Base-by-base conservation (phyloP, 2,113 vertebrate genomes). In the Electrona antarctica region DNA sequence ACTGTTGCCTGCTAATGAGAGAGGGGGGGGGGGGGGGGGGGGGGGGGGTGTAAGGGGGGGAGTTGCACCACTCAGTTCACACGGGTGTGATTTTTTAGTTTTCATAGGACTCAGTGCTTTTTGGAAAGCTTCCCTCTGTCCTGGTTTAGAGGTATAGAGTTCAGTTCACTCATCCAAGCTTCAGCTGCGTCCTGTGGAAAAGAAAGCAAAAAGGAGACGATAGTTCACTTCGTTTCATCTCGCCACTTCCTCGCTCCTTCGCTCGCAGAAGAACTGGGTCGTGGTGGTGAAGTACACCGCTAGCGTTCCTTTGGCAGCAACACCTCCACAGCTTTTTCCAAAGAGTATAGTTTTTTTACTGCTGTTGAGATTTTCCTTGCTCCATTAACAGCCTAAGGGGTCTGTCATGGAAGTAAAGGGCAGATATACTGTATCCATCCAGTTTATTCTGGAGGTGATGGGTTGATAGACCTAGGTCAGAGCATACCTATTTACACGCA, bases 221-320 rank as follows among this genome's bases (percentile, higher is more conserved):
- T 1, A 13, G 4, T n/a, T 56, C 54, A 13, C 12, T 56, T 1
- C 54, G 7, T 14, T 71, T 59, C 29, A 49, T 13, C 50, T 79
- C 62, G 60, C 61, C 50, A 49, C 64, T 72, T 64, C 47, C 8
- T 63, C 52, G 68, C 69, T 76, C 78, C 76, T 76, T 80, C 59
- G 0, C 67, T 66, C 78, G 54, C 67, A 76, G 41, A 62, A 41
- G 33, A 74, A 69, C 14, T 61, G 60, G 28, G 60, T 60, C 49
- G 60, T 77, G 57, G 63, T 8, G 7, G 52, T 80, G 80, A 85
- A 81, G 14, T 78, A 60, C 79, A 46, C 76, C 45, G 71, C 69
- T 77, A 80, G 78, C 81, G 73, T 77, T 79, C 62, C 76, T 81
- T 29, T 83, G 76, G 76, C 80, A 69, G 76, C 80, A 69, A 60